Evolutionary conservation across 2,888 invertebrate genomes (phyloP), one percentile per base, ranked within the genome.

Genomic region (Zygothrica quintamaculata): DNA sequence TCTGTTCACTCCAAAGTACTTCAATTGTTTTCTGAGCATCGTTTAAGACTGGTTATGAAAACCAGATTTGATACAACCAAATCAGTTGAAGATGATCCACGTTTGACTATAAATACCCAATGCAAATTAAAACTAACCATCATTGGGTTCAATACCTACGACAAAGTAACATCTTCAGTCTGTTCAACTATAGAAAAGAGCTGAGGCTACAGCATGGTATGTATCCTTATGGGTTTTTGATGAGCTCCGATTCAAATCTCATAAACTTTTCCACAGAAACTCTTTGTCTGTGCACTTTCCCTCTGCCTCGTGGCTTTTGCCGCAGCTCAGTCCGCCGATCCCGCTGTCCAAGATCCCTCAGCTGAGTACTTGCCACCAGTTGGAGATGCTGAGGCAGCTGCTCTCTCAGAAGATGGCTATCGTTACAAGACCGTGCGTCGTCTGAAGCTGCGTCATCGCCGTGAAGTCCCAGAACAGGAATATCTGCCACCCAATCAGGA

Each of bases 401-500:
- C 74, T 1, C 26, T 88, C 6, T 68, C 87, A 6, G 78, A 86
- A 12, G 87, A 89, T 73, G 89, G 89, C 9, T 89, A 89, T 29
- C 85, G 80, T 6, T 89, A 89, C 42, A 88, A 84, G 74, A 84
- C 88, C 1, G 77, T 89, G 42, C 88, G 88, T 9, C 76, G 75
- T 0, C 47, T 89, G 44, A 85, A 69, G 26, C 65, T 80, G 51
- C 89, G 88, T 42, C 87, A 88, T 56, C 87, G 89, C 40, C 89
- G 89, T 40, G 89, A 88, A 33, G 72, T 87, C 16, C 81, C 84
- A 40, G 74, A 33, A 62, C 80, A 84, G 46, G 90, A 90, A 34
- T 90, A 90, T 55, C 57, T 90, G 65, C 89, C 90, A 44, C 89
- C 89, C 37, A 84, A 53, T 3, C 68, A 70, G 40, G 90, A 90